Conservation (phyloP, 2,888 invertebrate species). For the Nebria brevicollis region DNA sequence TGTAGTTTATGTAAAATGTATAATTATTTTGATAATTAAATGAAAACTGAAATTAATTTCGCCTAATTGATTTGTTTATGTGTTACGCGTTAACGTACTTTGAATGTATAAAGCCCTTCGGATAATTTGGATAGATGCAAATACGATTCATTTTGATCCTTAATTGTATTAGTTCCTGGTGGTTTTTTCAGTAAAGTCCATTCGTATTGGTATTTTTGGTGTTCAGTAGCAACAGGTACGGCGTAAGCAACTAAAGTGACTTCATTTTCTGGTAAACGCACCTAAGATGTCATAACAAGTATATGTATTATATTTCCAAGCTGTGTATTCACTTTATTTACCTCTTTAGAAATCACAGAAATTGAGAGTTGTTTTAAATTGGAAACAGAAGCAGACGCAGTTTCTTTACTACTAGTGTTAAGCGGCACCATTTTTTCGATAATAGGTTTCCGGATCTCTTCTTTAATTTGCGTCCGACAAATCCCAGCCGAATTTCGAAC, state of each 20-base stretch:
- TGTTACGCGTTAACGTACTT: constrained; percentile 63
- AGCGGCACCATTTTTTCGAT: constrained; percentile 53
- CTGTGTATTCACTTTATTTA: constrained; percentile 58
- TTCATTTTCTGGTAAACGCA: constrained; percentile 82
- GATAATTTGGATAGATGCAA: constrained; percentile 85
- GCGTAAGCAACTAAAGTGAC: constrained; percentile 85
- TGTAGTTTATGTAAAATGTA: neutral
- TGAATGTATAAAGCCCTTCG: constrained; percentile 89
- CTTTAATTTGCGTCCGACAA: constrained; percentile 56
- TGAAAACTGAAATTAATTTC: too few species aligned
- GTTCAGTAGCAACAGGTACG: constrained; percentile 77
- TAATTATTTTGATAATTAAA: too few species aligned
- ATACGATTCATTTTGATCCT: constrained; percentile 84
- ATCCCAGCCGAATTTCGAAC: constrained; percentile 58
- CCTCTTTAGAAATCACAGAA: constrained; percentile 79
- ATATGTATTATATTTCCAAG: neutral
- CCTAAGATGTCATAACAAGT: constrained; percentile 29
- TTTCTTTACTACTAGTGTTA: constrained; percentile 55
- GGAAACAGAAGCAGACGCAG: constrained; percentile 60
- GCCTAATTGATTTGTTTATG: neutral
- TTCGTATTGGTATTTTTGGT: constrained; percentile 83
- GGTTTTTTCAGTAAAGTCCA: constrained; percentile 91
- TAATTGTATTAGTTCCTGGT: constrained; percentile 76
- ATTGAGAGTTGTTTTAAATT: constrained; percentile 76
- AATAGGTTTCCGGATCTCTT: constrained; percentile 51